phyloP scores from a whole-genome alignment of 2,797 vertebrate genomes.

The Setipinna tenuifilis region DNA sequence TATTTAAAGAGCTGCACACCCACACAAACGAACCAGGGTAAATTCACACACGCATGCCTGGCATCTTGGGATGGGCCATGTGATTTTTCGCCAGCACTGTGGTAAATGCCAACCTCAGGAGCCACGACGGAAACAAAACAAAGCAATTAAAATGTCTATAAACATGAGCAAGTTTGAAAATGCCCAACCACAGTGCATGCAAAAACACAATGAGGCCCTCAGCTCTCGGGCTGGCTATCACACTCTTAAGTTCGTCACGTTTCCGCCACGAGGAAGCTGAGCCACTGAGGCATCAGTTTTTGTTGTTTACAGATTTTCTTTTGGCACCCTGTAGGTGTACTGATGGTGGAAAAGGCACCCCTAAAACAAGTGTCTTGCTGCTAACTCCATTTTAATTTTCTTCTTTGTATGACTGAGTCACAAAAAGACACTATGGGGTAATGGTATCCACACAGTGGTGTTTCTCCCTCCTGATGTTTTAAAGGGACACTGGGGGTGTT shows the following conservation, averaged over 20 bases:
- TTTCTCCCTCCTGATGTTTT: neutral
- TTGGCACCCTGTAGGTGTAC: neutral
- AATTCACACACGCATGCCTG: neutral
- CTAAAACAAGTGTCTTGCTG: neutral
- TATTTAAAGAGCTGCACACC: constrained; percentile 11
- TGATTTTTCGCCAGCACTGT: constrained; percentile 23
- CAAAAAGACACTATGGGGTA: neutral
- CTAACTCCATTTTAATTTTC: neutral
- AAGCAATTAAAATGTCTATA: constrained; percentile 34
- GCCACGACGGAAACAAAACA: constrained; percentile 42
- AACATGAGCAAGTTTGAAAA: constrained; percentile 4
- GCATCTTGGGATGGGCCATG: neutral
- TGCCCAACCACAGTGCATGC: neutral
- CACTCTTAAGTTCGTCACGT: neutral
- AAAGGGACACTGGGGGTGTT: neutral
- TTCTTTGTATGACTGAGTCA: neutral
- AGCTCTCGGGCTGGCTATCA: neutral
- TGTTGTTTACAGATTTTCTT: neutral
- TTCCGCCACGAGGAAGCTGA: neutral
- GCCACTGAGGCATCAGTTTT: neutral
- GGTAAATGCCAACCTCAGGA: constrained; percentile 21
- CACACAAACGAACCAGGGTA: constrained; percentile 21
- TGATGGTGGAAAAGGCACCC: neutral
- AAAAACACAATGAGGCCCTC: constrained; percentile 6
- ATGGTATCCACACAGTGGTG: neutral